A percentile compares a stretch with the other conserved stretches of the same genome.
phyloP scores from a whole-genome alignment of 2,888 invertebrate genomes.

The Melanargia galathea region DNA sequence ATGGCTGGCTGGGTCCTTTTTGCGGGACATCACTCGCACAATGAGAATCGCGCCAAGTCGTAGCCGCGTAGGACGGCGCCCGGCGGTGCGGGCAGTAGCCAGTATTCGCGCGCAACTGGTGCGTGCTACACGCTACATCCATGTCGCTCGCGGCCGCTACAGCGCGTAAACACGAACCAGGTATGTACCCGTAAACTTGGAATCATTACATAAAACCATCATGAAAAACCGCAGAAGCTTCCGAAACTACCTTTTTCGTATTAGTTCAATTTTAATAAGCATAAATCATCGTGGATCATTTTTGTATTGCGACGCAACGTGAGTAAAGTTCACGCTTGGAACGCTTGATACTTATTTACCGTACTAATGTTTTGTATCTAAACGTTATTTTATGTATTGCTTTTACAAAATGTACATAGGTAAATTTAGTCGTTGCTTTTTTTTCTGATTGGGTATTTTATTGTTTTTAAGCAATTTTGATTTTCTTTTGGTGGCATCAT shows the following conservation, averaged over 20 bases:
- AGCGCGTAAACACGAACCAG: constrained; percentile 54
- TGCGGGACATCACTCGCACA: constrained; percentile 43
- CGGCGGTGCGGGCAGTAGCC: constrained; percentile 54
- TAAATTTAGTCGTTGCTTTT: too few relatives aligned
- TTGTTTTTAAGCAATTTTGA: too few relatives aligned
- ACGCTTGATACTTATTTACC: constrained; percentile 1
- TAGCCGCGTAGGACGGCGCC: constrained; percentile 39
- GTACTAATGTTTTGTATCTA: constrained; percentile 1
- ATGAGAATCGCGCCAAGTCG: constrained; percentile 56
- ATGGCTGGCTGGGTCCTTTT: constrained; percentile 40
- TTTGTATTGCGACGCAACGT: background rate
- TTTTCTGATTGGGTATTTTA: background rate
- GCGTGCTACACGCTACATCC: constrained; percentile 50
- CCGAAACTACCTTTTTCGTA: too few relatives aligned
- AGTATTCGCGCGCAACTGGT: constrained; percentile 68
- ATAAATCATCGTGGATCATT: background rate
- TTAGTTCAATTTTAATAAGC: background rate
- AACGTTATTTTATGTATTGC: background rate
- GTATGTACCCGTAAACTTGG: constrained; percentile 52
- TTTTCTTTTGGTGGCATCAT: too few relatives aligned
- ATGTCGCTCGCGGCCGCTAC: constrained; percentile 53
- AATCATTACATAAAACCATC: constrained; percentile 19
- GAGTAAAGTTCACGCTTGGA: constrained; percentile 9
- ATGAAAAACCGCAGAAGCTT: constrained; percentile 1
- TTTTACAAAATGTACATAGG: background rate